phyloP scores from a whole-genome alignment of 2,797 vertebrate species.

The Molossus molossus region DNA sequence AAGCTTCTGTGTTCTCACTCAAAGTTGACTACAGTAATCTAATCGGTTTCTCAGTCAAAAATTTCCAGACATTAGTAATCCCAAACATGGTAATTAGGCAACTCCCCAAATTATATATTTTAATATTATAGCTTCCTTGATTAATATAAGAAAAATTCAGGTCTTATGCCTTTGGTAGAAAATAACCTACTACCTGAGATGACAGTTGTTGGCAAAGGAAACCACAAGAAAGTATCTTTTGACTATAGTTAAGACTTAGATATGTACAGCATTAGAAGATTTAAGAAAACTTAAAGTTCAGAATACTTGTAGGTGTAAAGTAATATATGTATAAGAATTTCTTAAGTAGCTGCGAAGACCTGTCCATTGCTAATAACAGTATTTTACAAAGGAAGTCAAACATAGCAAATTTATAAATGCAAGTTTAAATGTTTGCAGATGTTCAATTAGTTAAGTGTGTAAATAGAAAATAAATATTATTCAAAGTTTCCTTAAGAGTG shows the following conservation, averaged over 20 bases:
- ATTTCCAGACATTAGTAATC: not conserved
- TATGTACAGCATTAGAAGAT: not conserved
- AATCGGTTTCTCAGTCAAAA: conserved; percentile 2
- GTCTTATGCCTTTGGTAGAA: not conserved
- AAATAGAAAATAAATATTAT: conserved; percentile 29
- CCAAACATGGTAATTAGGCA: not conserved
- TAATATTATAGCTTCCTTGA: conserved; percentile 18
- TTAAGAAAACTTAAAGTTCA: not conserved
- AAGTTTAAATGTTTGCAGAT: not conserved
- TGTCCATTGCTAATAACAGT: not conserved
- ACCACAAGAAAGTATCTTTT: not conserved
- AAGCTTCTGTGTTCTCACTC: not conserved
- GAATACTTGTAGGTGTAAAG: not conserved
- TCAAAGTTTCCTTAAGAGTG: not conserved
- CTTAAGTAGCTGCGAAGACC: conserved; percentile 29
- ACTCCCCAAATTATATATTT: not conserved
- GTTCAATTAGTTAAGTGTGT: conserved; percentile 9
- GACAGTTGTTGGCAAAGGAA: not conserved
- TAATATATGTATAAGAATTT: not conserved
- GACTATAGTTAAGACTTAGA: not conserved
- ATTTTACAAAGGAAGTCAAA: conserved; percentile 47
- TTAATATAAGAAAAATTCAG: not conserved
- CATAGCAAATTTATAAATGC: conserved; percentile 13
- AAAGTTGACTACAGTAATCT: not conserved
- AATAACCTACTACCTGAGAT: conserved; percentile 31